A percentile compares a stretch with the other conserved stretches of the same genome.
Evolutionary conservation across 37 sponge, comb jelly and placozoan genomes (phyloP).

Genomic region (Cladorhizidae sp.): DNA sequence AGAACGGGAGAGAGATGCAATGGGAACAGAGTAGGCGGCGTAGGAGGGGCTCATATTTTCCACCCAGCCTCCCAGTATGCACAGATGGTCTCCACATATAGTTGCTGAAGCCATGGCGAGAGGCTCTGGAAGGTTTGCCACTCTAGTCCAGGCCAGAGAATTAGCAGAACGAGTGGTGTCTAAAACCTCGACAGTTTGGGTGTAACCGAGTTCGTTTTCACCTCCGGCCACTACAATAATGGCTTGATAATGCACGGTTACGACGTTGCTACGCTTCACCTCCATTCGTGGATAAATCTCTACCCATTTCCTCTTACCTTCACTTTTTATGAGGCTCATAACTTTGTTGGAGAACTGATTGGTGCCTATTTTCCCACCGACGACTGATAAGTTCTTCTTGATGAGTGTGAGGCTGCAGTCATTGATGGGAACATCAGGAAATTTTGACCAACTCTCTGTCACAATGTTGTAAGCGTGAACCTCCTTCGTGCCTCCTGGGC

Average conservation of each 20-base stretch:
- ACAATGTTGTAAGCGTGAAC: not conserved
- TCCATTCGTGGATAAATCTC: conserved; percentile 26
- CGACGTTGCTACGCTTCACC: not conserved
- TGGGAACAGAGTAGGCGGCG: not conserved
- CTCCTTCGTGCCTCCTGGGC: not conserved
- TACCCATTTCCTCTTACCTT: conserved; percentile 1
- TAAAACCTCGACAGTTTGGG: conserved; percentile 9
- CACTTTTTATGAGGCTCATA: not conserved
- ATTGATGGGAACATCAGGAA: not conserved
- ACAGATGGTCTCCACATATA: conserved; percentile 12
- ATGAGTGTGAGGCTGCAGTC: not conserved
- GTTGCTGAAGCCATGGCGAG: conserved; percentile 11
- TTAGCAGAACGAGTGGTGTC: not conserved
- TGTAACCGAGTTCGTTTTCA: not conserved
- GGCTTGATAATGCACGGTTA: not conserved
- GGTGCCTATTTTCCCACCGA: conserved; percentile 11
- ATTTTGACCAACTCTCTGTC: conserved; percentile 3
- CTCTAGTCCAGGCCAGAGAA: conserved; percentile 12
- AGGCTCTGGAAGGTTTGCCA: conserved; percentile 15
- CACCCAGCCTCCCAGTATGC: conserved; percentile 11
- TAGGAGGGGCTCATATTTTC: not conserved
- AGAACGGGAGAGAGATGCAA: not conserved
- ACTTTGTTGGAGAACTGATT: conserved; percentile 10
- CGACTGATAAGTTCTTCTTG: not conserved
- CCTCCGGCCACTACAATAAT: conserved; percentile 29